Percentiles rank a stretch among this genome's conserved stretches.
Evolutionary conservation across 2,797 vertebrate species (phyloP).

Genomic region (Aythya fuligula): DNA sequence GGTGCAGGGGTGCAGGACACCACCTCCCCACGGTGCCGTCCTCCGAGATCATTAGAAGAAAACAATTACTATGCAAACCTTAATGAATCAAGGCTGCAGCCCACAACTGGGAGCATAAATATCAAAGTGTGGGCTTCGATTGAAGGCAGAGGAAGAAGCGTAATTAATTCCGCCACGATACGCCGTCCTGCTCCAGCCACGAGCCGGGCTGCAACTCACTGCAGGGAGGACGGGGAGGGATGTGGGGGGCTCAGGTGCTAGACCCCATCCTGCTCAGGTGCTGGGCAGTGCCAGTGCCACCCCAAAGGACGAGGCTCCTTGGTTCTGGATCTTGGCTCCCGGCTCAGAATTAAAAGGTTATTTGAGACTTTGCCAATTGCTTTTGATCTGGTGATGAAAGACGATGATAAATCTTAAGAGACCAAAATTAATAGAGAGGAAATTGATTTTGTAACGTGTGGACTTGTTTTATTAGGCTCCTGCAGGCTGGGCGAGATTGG

Average conservation of each 20-base stretch:
- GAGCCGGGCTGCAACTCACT: not conserved
- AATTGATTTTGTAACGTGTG: constrained; percentile 71
- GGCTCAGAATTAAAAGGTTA: constrained; percentile 62
- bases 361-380: constrained; percentile 72
- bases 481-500: constrained; percentile 18
- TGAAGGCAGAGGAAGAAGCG: constrained; percentile 13
- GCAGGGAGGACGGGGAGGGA: not conserved
- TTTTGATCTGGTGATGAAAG: constrained; percentile 69
- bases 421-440: constrained; percentile 76
- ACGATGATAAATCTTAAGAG: constrained; percentile 70
- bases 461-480: constrained; percentile 67
- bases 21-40: not conserved
- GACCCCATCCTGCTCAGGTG: rapidly evolving
- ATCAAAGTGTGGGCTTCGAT: constrained; percentile 43
- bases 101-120: constrained; percentile 61
- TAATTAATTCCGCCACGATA: constrained; percentile 32
- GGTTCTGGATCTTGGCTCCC: not conserved
- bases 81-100: constrained; percentile 62
- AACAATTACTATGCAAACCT: constrained; percentile 71
- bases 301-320: not conserved
- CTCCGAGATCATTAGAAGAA: constrained; percentile 54
- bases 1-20: rapidly evolving
- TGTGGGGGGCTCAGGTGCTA: not conserved
- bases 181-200: rapidly evolving
- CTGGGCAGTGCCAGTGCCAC: not conserved